Conservation (phyloP, 2,888 invertebrate genomes). For the Lacanobia wlatinum region DNA sequence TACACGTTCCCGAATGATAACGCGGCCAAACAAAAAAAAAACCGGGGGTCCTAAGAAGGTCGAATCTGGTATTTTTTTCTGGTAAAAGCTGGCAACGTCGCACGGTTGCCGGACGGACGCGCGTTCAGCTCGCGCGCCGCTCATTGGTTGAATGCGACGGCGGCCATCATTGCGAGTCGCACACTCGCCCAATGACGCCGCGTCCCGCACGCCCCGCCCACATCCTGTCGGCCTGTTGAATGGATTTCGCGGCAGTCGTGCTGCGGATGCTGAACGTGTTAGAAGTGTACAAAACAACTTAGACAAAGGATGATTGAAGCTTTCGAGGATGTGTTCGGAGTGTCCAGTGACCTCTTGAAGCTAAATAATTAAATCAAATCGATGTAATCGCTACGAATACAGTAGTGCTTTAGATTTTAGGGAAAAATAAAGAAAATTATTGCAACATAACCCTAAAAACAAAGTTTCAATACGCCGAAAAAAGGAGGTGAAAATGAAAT, state of each 20-base stretch:
- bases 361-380: conserved; percentile 36
- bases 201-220: conserved; percentile 90
- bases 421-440: conserved; percentile 4
- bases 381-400: conserved; percentile 35
- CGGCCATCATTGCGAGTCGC: conserved; percentile 86
- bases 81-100: conserved; percentile 89
- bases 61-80: conserved; percentile 90
- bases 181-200: conserved; percentile 86
- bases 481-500: conserved; percentile 39
- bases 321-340: conserved; percentile 65
- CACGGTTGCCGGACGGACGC: conserved; percentile 86
- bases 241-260: conserved; percentile 86
- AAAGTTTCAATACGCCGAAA: conserved; percentile 21
- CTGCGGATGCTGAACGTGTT: conserved; percentile 72
- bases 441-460: conserved; percentile 9
- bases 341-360: conserved; percentile 66
- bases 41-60: conserved; percentile 90
- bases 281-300: conserved; percentile 69
- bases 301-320: conserved; percentile 62
- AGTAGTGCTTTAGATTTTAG: conserved; percentile 47
- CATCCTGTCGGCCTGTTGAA: conserved; percentile 87
- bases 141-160: conserved; percentile 89
- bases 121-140: conserved; percentile 88
- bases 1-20: conserved; percentile 89
- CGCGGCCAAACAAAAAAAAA: conserved; percentile 90